phyloP scores from a whole-genome alignment of 1,140 invertebrate species.

The Cephus cinctus region DNA sequence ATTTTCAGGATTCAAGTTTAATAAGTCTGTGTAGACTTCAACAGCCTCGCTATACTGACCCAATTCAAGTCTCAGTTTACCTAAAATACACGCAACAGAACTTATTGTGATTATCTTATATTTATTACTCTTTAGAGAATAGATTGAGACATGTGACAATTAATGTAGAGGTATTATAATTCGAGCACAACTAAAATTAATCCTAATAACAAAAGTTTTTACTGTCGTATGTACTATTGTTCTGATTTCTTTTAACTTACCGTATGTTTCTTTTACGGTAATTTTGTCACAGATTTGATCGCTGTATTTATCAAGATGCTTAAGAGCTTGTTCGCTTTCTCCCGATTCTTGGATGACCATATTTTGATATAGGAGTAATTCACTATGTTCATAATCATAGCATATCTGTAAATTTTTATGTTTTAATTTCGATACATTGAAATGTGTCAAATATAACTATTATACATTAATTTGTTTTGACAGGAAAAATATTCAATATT shows the following conservation, averaged over 20 bases:
- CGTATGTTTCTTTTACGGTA: constrained; percentile 85
- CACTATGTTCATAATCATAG: constrained; percentile 96
- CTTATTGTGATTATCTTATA: no score
- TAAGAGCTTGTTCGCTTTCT: constrained; percentile 79
- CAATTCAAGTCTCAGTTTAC: constrained; percentile 67
- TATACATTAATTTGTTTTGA: no score
- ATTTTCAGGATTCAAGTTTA: constrained; percentile 95
- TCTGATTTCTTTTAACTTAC: constrained; percentile 56
- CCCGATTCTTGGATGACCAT: constrained; percentile 94
- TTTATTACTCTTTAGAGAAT: no score
- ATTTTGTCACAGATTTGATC: constrained; percentile 93
- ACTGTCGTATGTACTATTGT: no score
- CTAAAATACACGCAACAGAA: constrained; percentile 43
- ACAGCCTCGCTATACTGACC: constrained; percentile 72
- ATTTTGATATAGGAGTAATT: constrained; percentile 95
- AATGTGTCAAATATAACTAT: no score
- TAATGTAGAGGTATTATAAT: no score
- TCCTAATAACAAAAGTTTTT: no score
- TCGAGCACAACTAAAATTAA: no score
- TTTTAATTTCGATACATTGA: no score
- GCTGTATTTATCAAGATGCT: constrained; percentile 84
- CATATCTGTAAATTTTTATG: constrained; percentile 61
- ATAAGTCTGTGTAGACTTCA: constrained; percentile 79
- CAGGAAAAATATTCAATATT: no score
- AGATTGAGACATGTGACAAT: no score